Conservation (phyloP, 2,888 invertebrate species). For the Lepidochitona cinerea region DNA sequence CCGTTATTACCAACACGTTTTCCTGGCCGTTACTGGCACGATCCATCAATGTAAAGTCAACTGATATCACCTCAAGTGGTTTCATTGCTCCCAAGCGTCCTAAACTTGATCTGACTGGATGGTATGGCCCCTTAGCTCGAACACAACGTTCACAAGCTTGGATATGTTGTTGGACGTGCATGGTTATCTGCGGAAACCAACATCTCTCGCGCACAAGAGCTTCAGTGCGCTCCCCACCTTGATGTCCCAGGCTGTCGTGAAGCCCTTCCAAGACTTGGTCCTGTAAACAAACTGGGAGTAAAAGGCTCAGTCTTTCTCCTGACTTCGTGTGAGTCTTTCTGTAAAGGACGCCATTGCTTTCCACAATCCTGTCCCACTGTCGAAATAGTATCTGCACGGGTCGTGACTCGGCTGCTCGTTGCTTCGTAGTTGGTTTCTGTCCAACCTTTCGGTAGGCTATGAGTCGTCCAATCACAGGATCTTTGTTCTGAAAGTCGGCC, state of each 20-base stretch:
- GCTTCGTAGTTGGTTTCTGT: too few relatives aligned
- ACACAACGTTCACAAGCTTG: conserved; percentile 2
- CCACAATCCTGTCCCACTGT: not conserved
- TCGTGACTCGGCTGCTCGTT: not conserved
- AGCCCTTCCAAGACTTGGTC: not conserved
- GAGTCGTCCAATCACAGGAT: too few relatives aligned
- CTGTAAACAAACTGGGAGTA: not conserved
- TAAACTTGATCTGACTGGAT: not conserved
- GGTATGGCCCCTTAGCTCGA: not conserved
- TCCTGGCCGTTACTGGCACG: not conserved
- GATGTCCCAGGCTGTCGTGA: conserved; percentile 7
- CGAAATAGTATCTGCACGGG: not conserved
- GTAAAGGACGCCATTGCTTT: not conserved
- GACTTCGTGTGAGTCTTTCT: not conserved
- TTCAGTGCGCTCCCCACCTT: conserved; percentile 1
- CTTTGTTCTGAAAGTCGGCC: too few relatives aligned
- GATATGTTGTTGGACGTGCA: not conserved
- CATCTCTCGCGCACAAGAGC: conserved; percentile 1
- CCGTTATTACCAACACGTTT: not conserved
- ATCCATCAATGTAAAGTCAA: not conserved
- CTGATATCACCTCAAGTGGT: not conserved
- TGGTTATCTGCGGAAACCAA: not conserved
- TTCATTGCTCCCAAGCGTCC: not conserved
- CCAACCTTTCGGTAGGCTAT: too few relatives aligned
- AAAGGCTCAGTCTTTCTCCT: not conserved